Base-by-base conservation (phyloP, 2,888 invertebrate genomes). In the Podotricha telesiphe region DNA sequence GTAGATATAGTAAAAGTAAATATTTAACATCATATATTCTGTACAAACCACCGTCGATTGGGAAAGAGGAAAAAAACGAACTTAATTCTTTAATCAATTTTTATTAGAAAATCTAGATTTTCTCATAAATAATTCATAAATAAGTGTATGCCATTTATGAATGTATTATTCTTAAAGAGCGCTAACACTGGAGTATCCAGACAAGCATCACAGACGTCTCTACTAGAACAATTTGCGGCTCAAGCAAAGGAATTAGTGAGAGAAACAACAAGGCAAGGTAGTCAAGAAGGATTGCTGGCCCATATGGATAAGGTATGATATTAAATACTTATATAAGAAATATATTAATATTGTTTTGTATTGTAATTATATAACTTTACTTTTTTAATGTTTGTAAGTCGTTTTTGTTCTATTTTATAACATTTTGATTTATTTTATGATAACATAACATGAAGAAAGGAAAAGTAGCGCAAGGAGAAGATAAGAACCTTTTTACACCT, bases 211-310 rank as follows among this genome's bases (percentile, higher is more conserved):
- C 97, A 97, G 80, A 95, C 96, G 0, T 98, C 98, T 0, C 87
- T 98, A 1, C 94, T 98, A 77, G 98, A 98, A 85, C 97, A 97
- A 79, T 96, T 98, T 80, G 96, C 98, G 4, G 95, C 95, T 0
- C 98, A 98, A 81, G 98, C 98, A 13, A 97, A 98, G 85, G 98
- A 98, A 78, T 88, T 98, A 68, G 97, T 98, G 1, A 94, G 96
- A 59, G 98, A 98, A 83, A 97, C 97, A 0, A 97, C 97, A 0
- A 93, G 97, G 1, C 98, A 98, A 84, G 96, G 96, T 84, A 97
- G 97, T 79, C 98, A 98, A 84, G 98, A 98, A 84, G 97, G 97
- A 34, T 82, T 97, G 6, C 90, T 98, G 10, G 97, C 97, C 1
- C 98, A 98, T 73, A 96, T 98, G 94, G 98, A 98, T 81, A 98